phyloP scores from a whole-genome alignment of 2,113 vertebrate species.

The Carassius auratus region DNA sequence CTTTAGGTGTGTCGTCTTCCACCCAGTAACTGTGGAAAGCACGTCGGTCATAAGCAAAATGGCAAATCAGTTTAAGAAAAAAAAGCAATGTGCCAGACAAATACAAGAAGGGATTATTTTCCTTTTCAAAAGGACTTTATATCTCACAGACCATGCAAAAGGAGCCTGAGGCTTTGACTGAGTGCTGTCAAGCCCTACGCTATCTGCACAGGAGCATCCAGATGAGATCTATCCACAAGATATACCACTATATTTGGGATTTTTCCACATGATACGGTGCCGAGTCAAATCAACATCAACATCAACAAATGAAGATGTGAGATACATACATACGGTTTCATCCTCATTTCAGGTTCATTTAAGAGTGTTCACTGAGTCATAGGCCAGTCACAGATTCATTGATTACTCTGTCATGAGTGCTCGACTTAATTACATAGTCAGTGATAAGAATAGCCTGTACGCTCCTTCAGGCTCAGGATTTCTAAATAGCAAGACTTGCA shows the following conservation, averaged over 20 bases:
- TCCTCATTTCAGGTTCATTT: slow-evolving; percentile 18
- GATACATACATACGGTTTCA: not conserved
- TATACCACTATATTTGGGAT: not conserved
- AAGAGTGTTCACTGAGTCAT: slow-evolving; percentile 21
- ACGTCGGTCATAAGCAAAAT: slow-evolving; percentile 8
- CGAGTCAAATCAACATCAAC: not conserved
- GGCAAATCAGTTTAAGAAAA: slow-evolving; percentile 30
- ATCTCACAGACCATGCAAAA: slow-evolving; percentile 13
- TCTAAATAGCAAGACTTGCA: not conserved
- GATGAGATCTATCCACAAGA: not conserved
- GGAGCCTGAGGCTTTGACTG: not conserved
- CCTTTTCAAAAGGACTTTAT: not conserved
- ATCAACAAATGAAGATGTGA: not conserved
- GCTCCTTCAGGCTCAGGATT: not conserved
- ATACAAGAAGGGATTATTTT: slow-evolving; percentile 17
- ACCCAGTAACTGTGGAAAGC: not conserved
- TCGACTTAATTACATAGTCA: slow-evolving; percentile 25
- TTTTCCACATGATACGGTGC: not conserved
- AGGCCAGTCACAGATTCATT: slow-evolving; percentile 12
- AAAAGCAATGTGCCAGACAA: not conserved
- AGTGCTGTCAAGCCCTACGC: slow-evolving; percentile 27
- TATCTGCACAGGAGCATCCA: slow-evolving; percentile 14
- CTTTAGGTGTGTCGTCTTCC: not conserved
- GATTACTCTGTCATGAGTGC: slow-evolving; percentile 24
- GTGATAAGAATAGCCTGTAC: not conserved